Conservation (phyloP, 2,888 invertebrate species). For the Entomobrya proxima region DNA sequence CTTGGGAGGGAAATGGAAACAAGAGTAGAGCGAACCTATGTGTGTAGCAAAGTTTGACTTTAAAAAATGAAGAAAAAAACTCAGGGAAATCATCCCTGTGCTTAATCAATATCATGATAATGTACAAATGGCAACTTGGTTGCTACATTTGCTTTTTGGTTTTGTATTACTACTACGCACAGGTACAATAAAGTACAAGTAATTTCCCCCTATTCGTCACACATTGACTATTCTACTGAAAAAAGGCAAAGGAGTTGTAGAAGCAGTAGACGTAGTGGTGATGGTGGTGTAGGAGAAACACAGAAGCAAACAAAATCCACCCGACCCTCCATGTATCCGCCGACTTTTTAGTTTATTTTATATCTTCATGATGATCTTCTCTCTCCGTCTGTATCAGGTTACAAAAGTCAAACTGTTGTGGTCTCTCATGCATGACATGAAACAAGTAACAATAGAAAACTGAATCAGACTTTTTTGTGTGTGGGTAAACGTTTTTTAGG, state of each 20-base stretch:
- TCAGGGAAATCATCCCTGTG: neutral
- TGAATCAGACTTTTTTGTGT: neutral
- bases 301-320: neutral
- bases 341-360: neutral
- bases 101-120: neutral
- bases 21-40: neutral
- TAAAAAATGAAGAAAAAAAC: neutral
- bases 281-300: neutral
- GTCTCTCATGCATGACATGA: slow-evolving; percentile 37
- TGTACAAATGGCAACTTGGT: no score
- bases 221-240: neutral
- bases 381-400: slow-evolving; percentile 39
- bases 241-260: no score
- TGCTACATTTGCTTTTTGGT: no score
- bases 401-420: slow-evolving; percentile 61
- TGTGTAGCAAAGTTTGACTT: neutral
- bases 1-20: slow-evolving; percentile 2
- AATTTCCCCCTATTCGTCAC: slow-evolving; percentile 6
- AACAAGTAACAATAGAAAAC: slow-evolving; percentile 33
- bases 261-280: neutral
- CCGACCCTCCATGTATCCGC: slow-evolving; percentile 19
- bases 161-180: no score
- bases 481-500: neutral
- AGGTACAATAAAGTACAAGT: neutral
- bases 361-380: slow-evolving; percentile 4